Percentiles rank a stretch among this genome's conserved stretches.
These are phyloP conservation scores for Platynereis dumerilii DNA, from an alignment of 2,888 invertebrate species.

Conservation along the genomic window DNA sequence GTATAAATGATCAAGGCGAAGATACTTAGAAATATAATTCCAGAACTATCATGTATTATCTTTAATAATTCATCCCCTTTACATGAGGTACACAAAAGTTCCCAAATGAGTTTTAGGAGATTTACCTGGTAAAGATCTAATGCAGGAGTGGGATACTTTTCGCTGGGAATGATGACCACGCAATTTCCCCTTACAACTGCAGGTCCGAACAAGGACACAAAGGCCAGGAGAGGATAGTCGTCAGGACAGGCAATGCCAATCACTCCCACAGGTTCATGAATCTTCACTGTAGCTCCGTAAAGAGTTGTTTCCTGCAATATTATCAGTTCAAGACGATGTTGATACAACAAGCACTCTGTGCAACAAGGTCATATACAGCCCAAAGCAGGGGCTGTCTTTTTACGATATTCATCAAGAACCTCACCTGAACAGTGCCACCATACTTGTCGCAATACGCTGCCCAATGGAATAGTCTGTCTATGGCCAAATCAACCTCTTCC, in stretches of 20 bases:
- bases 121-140: constrained; percentile 63
- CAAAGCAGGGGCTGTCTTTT: no score
- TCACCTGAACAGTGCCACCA: constrained; percentile 62
- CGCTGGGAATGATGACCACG: constrained; percentile 63
- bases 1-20: no score
- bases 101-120: no score
- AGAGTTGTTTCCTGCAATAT: constrained; percentile 57
- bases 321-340: background rate
- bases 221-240: constrained; percentile 61
- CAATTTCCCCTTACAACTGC: constrained; percentile 64
- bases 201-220: constrained; percentile 63
- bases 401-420: no score
- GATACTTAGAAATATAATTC: no score
- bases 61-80: no score
- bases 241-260: constrained; percentile 65
- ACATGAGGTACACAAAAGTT: no score
- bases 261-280: constrained; percentile 64
- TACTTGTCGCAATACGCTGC: constrained; percentile 64
- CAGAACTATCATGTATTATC: no score
- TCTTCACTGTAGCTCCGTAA: constrained; percentile 61
- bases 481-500: constrained; percentile 55
- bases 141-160: constrained; percentile 60
- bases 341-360: no score
- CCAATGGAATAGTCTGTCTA: constrained; percentile 64
- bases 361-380: no score